Percentiles rank a stretch among this genome's conserved stretches.
Conservation (phyloP, 2,797 vertebrate species). For the Sebastes paucispinis region DNA sequence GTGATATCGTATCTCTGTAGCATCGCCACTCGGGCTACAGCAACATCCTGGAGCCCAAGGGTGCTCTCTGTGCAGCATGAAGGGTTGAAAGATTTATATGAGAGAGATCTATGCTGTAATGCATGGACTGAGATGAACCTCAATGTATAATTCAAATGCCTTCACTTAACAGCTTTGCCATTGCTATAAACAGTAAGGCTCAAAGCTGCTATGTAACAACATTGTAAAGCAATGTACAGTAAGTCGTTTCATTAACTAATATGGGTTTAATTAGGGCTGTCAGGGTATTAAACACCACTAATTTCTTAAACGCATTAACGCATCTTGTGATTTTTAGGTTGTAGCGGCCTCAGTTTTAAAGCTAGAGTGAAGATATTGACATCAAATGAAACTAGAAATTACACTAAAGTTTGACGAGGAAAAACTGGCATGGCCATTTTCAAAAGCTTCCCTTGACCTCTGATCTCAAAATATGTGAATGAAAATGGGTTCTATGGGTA, state of each 20-base stretch:
- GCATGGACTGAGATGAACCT: neutral
- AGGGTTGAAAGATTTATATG: conserved; percentile 5
- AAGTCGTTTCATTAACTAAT: neutral
- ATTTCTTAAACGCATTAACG: too few relatives aligned
- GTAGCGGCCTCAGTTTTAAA: too few relatives aligned
- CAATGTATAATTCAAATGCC: conserved; percentile 20
- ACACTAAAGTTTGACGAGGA: too few relatives aligned
- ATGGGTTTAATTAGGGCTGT: neutral
- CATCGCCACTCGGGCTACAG: neutral
- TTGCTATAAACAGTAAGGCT: neutral
- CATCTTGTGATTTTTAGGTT: too few relatives aligned
- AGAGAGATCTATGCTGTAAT: neutral
- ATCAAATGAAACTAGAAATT: too few relatives aligned
- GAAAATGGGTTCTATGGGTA: too few relatives aligned
- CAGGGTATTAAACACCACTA: too few relatives aligned
- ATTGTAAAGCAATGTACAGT: neutral
- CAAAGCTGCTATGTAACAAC: neutral
- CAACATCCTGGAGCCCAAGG: neutral
- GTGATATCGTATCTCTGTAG: conserved; percentile 37
- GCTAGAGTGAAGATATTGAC: too few relatives aligned
- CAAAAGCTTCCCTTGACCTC: too few relatives aligned
- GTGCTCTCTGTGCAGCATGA: neutral
- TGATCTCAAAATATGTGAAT: too few relatives aligned
- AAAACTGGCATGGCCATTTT: too few relatives aligned
- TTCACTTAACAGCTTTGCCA: neutral